Evolutionary conservation across 1,140 invertebrate genomes (phyloP).

Genomic region (Calliopsis andreniformis): DNA sequence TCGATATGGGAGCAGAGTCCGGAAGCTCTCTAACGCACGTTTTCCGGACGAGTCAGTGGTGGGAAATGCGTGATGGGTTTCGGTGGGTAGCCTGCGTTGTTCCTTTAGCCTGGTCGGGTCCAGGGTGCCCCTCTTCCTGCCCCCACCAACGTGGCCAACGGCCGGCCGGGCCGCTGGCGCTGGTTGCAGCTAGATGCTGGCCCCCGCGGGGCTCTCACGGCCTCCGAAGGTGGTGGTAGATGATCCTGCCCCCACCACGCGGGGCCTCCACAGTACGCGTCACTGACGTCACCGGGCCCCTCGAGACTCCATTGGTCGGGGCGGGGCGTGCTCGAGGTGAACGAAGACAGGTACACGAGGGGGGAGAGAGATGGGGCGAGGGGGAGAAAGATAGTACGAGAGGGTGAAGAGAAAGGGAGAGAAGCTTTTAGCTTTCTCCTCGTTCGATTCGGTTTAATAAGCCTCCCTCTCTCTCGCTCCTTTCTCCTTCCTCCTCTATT

Average conservation of each 20-base stretch:
- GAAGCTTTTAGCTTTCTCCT: conserved; percentile 58
- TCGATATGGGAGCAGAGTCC: conserved; percentile 50
- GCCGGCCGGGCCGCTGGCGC: conserved; percentile 53
- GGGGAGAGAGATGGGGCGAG: conserved; percentile 18
- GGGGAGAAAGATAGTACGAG: conserved; percentile 15
- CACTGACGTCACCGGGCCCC: conserved; percentile 71
- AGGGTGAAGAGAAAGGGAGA: conserved; percentile 23
- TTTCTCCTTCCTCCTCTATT: conserved; percentile 32
- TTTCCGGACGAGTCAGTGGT: conserved; percentile 75
- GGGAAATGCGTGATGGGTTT: conserved; percentile 75
- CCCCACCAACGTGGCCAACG: conserved; percentile 61
- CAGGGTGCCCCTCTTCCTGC: conserved; percentile 68
- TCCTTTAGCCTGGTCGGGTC: conserved; percentile 58
- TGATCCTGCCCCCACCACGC: conserved; percentile 52
- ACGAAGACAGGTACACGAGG: conserved; percentile 74
- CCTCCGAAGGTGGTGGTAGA: conserved; percentile 61
- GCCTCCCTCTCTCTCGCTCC: conserved; percentile 26
- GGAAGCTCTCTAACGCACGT: conserved; percentile 68
- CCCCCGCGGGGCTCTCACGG: conserved; percentile 60
- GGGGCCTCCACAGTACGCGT: conserved; percentile 41
- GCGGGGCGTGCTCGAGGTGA: conserved; percentile 72
- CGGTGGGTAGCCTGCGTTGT: conserved; percentile 59
- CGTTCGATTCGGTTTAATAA: conserved; percentile 52
- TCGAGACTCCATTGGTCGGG: conserved; percentile 74
- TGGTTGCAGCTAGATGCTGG: conserved; percentile 61